phyloP scores from a whole-genome alignment of 30 jellyfish, hydroid and myxozoan genomes.

The Catostylus mosaicus region DNA sequence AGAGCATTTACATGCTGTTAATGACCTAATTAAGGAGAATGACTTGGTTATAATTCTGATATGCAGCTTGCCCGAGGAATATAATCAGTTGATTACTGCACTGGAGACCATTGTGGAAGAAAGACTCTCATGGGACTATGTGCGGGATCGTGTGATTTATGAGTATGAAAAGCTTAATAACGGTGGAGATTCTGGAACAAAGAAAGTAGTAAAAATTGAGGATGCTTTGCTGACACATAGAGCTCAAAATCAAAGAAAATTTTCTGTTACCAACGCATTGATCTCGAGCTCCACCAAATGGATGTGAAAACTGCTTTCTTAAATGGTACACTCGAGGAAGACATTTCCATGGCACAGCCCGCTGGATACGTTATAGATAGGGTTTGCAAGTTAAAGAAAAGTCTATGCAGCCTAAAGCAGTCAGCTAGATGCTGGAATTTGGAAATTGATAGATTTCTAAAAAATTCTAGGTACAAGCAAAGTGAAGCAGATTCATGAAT shows the following conservation, averaged over 20 bases:
- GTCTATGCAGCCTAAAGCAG: too few relatives aligned
- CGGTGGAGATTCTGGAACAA: not conserved
- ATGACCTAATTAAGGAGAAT: slow-evolving; percentile 7
- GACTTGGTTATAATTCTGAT: slow-evolving; percentile 40
- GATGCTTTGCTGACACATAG: slow-evolving; percentile 1
- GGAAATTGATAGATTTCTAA: too few relatives aligned
- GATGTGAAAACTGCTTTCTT: too few relatives aligned
- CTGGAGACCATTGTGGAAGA: slow-evolving; percentile 52
- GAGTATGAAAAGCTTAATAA: slow-evolving; percentile 2
- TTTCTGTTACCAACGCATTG: too few relatives aligned
- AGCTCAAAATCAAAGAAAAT: not conserved
- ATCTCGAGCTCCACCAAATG: too few relatives aligned
- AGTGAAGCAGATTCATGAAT: too few relatives aligned
- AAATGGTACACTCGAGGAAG: too few relatives aligned
- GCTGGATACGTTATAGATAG: too few relatives aligned
- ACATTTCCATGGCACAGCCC: too few relatives aligned
- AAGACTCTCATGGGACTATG: slow-evolving; percentile 14
- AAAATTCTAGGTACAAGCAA: too few relatives aligned
- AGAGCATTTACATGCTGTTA: slow-evolving; percentile 50
- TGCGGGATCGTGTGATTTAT: not conserved
- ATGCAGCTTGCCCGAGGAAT: slow-evolving; percentile 41
- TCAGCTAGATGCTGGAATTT: too few relatives aligned
- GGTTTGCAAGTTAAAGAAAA: too few relatives aligned
- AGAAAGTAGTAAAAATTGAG: not conserved
- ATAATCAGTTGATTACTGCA: slow-evolving; percentile 38